Percentiles rank a stretch among this genome's conserved stretches.
phyloP scores from a whole-genome alignment of 2,888 invertebrate genomes.

The Rugalucina vietnamica region DNA sequence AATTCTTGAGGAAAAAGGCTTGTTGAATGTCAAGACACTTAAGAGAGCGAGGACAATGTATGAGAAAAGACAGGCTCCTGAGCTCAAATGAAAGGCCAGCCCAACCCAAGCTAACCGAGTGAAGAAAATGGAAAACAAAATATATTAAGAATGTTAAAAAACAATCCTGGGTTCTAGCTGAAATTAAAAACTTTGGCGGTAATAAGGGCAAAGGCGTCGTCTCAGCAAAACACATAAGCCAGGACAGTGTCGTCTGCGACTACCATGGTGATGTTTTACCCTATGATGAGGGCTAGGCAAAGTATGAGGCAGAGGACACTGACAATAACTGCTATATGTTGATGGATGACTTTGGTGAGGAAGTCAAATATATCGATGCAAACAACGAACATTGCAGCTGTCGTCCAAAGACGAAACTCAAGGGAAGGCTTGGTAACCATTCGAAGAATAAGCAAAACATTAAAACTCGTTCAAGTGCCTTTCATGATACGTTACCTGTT shows the following conservation, averaged over 20 bases:
- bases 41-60: background rate
- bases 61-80: background rate
- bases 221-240: background rate
- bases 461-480: too few relatives aligned
- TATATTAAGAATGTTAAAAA: background rate
- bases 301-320: background rate
- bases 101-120: background rate
- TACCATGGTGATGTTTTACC: conserved; percentile 3
- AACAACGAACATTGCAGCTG: conserved; percentile 7
- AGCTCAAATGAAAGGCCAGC: background rate
- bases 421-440: conserved; percentile 10
- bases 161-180: background rate
- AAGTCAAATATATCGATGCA: background rate
- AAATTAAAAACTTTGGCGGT: background rate
- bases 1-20: background rate
- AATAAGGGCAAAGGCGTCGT: background rate
- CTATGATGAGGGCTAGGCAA: background rate
- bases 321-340: conserved; percentile 5
- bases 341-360: background rate
- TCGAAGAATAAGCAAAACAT: conserved; percentile 4
- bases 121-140: background rate
- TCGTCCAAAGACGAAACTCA: background rate
- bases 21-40: background rate
- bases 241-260: background rate
- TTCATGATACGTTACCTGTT: too few relatives aligned